phyloP scores from a whole-genome alignment of 2,113 vertebrate species.

The Ondatra zibethicus region DNA sequence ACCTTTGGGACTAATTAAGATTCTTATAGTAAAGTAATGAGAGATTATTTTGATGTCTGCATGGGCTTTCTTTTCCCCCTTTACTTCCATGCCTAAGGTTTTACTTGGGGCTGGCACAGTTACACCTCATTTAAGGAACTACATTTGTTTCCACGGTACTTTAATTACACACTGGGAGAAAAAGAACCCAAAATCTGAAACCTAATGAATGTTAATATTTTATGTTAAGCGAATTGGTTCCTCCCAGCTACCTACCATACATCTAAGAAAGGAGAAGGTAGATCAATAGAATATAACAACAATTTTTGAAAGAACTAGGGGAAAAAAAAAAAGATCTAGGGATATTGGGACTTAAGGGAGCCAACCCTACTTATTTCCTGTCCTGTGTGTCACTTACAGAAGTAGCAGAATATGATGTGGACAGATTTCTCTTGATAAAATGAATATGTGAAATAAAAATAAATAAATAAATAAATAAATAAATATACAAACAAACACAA shows the following conservation, averaged over 20 bases:
- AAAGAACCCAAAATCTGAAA: constrained; percentile 56
- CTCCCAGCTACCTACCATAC: neutral
- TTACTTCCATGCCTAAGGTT: constrained; percentile 81
- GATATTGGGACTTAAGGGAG: neutral
- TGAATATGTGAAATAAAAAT: constrained; percentile 28
- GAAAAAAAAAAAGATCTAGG: neutral
- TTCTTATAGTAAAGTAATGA: constrained; percentile 86
- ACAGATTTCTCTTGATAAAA: constrained; percentile 25
- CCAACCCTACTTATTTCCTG: neutral
- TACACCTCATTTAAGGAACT: constrained; percentile 83
- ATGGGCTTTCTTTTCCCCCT: neutral
- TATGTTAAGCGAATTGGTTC: constrained; percentile 82
- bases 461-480: neutral
- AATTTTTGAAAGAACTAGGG: neutral
- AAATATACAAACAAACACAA: constrained; percentile 7
- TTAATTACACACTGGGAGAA: constrained; percentile 72
- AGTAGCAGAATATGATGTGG: constrained; percentile 3
- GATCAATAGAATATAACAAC: neutral
- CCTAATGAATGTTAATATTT: constrained; percentile 81
- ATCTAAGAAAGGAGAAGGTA: neutral
- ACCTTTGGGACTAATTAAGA: constrained; percentile 89
- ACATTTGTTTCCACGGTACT: constrained; percentile 82
- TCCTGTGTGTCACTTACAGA: neutral
- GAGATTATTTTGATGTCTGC: constrained; percentile 79
- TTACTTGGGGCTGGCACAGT: constrained; percentile 80